These are phyloP conservation scores for Sphaerodactylus townsendi DNA, from an alignment of 2,113 vertebrate genomes.

Conservation along the genomic window DNA sequence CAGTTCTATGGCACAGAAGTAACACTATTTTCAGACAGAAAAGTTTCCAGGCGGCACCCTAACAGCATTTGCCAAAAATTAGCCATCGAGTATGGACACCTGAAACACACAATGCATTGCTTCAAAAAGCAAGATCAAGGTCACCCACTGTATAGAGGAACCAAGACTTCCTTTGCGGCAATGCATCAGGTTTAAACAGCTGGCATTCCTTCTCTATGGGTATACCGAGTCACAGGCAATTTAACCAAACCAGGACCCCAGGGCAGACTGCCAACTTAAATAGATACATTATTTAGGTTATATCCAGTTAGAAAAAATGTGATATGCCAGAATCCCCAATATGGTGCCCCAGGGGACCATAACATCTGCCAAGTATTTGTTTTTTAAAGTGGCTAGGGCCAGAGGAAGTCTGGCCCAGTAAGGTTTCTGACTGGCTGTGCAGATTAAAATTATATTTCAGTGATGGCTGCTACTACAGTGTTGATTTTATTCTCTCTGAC, in stretches of 20 bases:
- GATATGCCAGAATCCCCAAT: too few relatives aligned
- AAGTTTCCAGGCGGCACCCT: not conserved
- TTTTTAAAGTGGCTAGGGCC: too few relatives aligned
- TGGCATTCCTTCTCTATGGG: not conserved
- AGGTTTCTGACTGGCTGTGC: too few relatives aligned
- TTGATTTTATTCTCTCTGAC: too few relatives aligned
- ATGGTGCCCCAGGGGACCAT: too few relatives aligned
- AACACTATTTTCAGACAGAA: not conserved
- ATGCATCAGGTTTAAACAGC: not conserved
- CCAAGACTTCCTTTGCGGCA: not conserved
- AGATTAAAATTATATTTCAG: too few relatives aligned
- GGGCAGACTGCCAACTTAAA: not conserved
- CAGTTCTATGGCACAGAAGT: not conserved
- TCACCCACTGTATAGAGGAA: not conserved
- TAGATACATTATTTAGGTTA: not conserved
- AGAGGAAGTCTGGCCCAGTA: too few relatives aligned
- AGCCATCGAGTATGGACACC: not conserved
- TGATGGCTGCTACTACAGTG: too few relatives aligned
- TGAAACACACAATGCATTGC: not conserved
- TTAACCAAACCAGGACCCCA: not conserved
- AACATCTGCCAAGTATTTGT: too few relatives aligned
- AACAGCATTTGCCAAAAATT: not conserved
- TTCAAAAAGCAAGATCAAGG: not conserved
- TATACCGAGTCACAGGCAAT: not conserved
- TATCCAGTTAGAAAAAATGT: not conserved